Conservation (phyloP, 2,888 invertebrate species). For the Drosophila colorata region DNA sequence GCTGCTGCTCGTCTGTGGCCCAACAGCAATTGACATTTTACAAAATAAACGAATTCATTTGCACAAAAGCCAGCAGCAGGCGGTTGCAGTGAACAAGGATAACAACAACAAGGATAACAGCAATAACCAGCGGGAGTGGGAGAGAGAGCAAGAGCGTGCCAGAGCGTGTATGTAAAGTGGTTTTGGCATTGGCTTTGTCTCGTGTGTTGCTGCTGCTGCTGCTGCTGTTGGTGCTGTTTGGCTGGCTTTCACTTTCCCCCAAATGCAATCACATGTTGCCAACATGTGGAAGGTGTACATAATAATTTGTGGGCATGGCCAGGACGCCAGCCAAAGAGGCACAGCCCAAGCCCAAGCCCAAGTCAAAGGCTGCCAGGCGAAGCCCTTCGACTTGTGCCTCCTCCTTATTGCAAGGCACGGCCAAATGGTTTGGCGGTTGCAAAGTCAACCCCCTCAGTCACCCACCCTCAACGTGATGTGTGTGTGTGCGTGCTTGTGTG, state of each 20-base stretch:
- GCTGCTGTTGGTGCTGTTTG: conserved; percentile 6
- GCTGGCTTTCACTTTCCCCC: conserved; percentile 70
- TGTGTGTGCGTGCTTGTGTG: conserved; percentile 19
- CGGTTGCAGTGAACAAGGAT: conserved; percentile 20
- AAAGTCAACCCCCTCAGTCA: conserved; percentile 59
- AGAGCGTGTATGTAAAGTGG: conserved; percentile 49
- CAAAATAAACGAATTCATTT: conserved; percentile 81
- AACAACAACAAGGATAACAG: conserved; percentile 32
- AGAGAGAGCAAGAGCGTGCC: neutral
- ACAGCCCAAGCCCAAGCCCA: conserved; percentile 3
- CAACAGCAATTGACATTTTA: conserved; percentile 79
- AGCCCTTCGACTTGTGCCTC: conserved; percentile 17
- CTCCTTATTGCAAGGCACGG: conserved; percentile 52
- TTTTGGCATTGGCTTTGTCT: conserved; percentile 51
- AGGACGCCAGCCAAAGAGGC: conserved; percentile 3
- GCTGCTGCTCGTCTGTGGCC: conserved; percentile 30
- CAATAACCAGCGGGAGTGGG: conserved; percentile 6
- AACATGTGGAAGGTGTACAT: conserved; percentile 81
- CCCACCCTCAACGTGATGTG: too few species aligned
- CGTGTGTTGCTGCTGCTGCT: conserved; percentile 1
- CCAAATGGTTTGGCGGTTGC: conserved; percentile 68
- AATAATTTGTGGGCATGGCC: conserved; percentile 62
- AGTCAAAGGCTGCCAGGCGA: neutral
- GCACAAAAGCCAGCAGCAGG: conserved; percentile 66
- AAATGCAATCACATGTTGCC: conserved; percentile 78